A percentile compares a stretch with the other conserved stretches of the same genome.
These are phyloP conservation scores for Oriolus oriolus DNA, from an alignment of 2,113 vertebrate species.

Conservation along the genomic window DNA sequence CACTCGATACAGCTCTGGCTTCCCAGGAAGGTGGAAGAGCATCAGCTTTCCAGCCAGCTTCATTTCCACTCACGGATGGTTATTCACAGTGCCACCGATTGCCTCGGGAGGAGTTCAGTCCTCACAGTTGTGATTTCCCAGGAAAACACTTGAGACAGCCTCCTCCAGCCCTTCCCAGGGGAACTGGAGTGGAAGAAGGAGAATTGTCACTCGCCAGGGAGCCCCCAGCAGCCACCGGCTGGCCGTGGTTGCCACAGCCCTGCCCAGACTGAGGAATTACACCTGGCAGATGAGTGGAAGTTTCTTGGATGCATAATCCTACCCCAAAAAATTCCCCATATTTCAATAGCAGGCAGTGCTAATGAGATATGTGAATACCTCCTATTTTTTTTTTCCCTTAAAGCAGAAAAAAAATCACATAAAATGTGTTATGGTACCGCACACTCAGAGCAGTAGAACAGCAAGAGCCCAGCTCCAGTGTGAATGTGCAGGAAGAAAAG, in stretches of 20 bases:
- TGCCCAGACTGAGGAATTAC: not conserved
- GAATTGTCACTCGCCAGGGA: not conserved
- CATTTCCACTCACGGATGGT: not conserved
- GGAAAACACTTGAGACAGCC: not conserved
- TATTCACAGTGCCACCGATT: not conserved
- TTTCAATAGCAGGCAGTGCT: not conserved
- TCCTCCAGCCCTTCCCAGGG: not conserved
- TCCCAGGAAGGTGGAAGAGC: not conserved
- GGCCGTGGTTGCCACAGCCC: not conserved
- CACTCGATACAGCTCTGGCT: fast-evolving
- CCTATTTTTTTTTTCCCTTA: not conserved
- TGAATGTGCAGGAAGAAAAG: not conserved
- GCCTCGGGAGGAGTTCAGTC: not conserved
- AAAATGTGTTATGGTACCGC: not conserved
- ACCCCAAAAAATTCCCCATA: not conserved
- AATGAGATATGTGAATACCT: not conserved
- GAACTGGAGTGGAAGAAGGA: not conserved
- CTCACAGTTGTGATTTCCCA: not conserved
- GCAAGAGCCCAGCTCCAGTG: not conserved
- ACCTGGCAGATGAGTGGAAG: not conserved
- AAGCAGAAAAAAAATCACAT: not conserved
- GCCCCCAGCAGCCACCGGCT: not conserved
- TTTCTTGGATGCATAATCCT: not conserved
- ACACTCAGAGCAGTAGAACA: not conserved
- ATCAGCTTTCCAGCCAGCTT: not conserved